Conservation (phyloP, 1,140 invertebrate genomes). For the Parapsyche elsis region DNA sequence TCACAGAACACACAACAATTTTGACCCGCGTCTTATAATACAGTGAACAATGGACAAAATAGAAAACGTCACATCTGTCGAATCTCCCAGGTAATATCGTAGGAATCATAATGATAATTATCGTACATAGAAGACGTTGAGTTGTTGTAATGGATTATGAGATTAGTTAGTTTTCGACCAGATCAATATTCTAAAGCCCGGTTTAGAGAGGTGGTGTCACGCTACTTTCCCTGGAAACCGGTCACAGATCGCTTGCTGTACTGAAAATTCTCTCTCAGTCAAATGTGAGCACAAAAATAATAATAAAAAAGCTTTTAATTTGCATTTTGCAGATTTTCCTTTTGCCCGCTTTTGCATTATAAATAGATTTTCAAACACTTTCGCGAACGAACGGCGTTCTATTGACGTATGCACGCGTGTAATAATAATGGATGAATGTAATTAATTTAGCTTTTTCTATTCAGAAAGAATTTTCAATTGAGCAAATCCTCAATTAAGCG, state of each 20-base stretch:
- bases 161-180: too few relatives aligned
- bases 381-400: not conserved
- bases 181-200: too few relatives aligned
- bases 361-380: not conserved
- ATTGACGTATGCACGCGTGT: not conserved
- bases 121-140: too few relatives aligned
- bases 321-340: not conserved
- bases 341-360: not conserved
- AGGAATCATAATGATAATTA: too few relatives aligned
- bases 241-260: slow-evolving; percentile 21
- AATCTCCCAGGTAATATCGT: too few relatives aligned
- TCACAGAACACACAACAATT: too few relatives aligned
- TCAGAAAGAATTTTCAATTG: not conserved
- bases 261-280: slow-evolving; percentile 31
- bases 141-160: too few relatives aligned
- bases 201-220: slow-evolving; percentile 7
- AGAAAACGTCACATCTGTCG: too few relatives aligned
- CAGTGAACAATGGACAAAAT: too few relatives aligned
- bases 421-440: slow-evolving; percentile 1
- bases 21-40: too few relatives aligned
- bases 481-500: too few relatives aligned
- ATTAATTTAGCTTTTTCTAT: slow-evolving; percentile 26
- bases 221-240: slow-evolving; percentile 39
- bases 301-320: not conserved
- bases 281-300: not conserved